Percentiles rank a stretch among this genome's conserved stretches.
Evolutionary conservation across 1,140 invertebrate species (phyloP).

Genomic region (Belonocnema kinseyi): DNA sequence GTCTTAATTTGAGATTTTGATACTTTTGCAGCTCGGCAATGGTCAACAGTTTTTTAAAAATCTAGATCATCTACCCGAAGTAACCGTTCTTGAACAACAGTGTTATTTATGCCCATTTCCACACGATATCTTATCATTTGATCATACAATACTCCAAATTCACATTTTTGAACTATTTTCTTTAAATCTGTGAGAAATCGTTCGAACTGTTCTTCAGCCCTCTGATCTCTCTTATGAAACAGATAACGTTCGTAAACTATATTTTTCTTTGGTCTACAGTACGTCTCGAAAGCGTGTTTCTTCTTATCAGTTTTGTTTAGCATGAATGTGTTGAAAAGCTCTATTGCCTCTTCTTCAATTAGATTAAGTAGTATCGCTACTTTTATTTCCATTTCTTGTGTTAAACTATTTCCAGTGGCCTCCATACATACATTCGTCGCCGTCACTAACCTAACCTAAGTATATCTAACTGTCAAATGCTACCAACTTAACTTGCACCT

Average conservation of each 20-base stretch:
- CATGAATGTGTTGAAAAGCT: slow-evolving; percentile 54
- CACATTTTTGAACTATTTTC: slow-evolving; percentile 47
- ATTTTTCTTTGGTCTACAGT: slow-evolving; percentile 47
- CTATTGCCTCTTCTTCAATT: slow-evolving; percentile 55
- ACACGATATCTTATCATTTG: slow-evolving; percentile 57
- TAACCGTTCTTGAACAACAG: slow-evolving; percentile 56
- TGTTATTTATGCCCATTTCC: slow-evolving; percentile 53
- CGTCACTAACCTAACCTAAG: no score
- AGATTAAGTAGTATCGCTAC: slow-evolving; percentile 51
- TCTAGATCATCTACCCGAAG: no score
- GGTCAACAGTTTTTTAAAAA: no score
- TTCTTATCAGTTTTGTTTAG: slow-evolving; percentile 44
- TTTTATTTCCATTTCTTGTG: slow-evolving; percentile 47
- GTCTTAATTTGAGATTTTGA: no score
- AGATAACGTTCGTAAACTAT: slow-evolving; percentile 43
- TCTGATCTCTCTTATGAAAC: slow-evolving; percentile 46
- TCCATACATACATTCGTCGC: no score
- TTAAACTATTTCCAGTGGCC: slow-evolving; percentile 45
- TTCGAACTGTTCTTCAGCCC: slow-evolving; percentile 55
- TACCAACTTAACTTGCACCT: no score
- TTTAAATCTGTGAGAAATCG: slow-evolving; percentile 47
- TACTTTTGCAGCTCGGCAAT: no score
- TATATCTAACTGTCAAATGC: no score
- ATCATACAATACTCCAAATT: slow-evolving; percentile 49
- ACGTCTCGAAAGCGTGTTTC: slow-evolving; percentile 44